Evolutionary conservation across 2,888 invertebrate species (phyloP).

Genomic region (Chrysodeixis includens): DNA sequence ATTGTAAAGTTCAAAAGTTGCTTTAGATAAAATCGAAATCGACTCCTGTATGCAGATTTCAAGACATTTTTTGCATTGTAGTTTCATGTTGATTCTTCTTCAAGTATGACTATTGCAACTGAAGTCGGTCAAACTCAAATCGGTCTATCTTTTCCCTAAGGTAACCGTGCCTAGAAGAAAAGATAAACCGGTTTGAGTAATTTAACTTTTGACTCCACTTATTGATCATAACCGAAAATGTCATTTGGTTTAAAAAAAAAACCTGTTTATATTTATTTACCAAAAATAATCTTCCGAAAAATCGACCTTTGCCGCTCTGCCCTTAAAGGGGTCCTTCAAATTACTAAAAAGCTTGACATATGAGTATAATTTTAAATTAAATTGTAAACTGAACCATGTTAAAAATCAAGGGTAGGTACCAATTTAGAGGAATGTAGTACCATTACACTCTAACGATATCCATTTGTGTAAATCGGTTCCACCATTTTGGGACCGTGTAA

Average conservation of each 20-base stretch:
- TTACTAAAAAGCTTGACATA: not conserved
- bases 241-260: no score
- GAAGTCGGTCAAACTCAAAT: no score
- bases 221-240: no score
- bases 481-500: not conserved
- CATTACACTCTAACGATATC: constrained; percentile 23
- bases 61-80: not conserved
- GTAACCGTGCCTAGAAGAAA: no score
- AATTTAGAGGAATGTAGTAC: constrained; percentile 13
- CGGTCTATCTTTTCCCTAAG: no score
- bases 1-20: not conserved
- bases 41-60: not conserved
- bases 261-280: no score
- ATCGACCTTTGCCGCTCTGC: not conserved
- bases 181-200: no score
- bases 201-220: no score
- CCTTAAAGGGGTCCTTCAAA: not conserved
- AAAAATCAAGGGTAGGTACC: constrained; percentile 23
- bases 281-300: no score
- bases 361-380: not conserved
- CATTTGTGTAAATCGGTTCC: constrained; percentile 34
- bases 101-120: no score
- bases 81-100: no score
- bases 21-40: not conserved
- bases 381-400: not conserved